Conservation (phyloP, 2,113 vertebrate genomes). For the Capricornis sumatraensis region DNA sequence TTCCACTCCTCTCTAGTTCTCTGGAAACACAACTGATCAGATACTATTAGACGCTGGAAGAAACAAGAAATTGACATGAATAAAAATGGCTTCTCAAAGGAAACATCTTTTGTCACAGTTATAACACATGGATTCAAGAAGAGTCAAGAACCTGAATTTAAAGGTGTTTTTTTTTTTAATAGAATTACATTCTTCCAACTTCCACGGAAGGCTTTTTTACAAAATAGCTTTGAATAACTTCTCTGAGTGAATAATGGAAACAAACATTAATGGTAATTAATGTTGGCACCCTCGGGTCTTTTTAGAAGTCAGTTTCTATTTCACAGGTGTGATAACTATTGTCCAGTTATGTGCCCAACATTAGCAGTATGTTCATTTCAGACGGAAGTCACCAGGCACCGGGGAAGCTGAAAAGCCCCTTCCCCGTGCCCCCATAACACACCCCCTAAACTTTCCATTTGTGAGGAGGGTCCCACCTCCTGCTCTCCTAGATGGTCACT, state of each 20-base stretch:
- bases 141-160: background rate
- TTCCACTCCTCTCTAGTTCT: background rate
- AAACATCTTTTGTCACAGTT: background rate
- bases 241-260: background rate
- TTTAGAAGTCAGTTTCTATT: background rate
- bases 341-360: background rate
- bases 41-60: background rate
- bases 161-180: background rate
- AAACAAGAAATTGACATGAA: background rate
- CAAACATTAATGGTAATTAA: background rate
- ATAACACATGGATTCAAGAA: background rate
- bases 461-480: background rate
- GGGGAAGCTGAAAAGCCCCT: background rate
- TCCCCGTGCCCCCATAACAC: accelerated
- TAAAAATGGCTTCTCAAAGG: background rate
- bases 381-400: background rate
- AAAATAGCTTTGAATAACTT: background rate
- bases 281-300: background rate
- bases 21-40: background rate
- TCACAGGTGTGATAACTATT: background rate
- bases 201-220: background rate
- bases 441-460: background rate
- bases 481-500: background rate
- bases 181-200: background rate
- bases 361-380: background rate